Evolutionary conservation across 2,888 invertebrate genomes (phyloP), one percentile per base, ranked within the genome.

Genomic region (Nysson spinosus): DNA sequence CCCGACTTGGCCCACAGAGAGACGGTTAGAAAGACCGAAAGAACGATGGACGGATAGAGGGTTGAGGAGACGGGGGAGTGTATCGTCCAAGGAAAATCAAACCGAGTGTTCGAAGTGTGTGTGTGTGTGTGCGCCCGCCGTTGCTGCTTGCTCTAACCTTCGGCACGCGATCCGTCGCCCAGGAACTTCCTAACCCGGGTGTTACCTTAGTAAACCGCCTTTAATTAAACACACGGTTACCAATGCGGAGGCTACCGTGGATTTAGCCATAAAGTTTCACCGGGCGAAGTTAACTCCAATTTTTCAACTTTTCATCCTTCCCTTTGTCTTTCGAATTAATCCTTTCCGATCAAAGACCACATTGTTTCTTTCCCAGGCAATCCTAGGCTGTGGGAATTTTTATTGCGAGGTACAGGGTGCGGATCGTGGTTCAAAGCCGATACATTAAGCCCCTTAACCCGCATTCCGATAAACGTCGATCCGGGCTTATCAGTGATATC

Each of bases 121-220:
- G n/a, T n/a, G n/a, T n/a, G n/a, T n/a, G n/a, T n/a, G n/a, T n/a
- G n/a, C n/a, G n/a, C n/a, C n/a, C n/a, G n/a, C n/a, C n/a, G n/a
- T n/a, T n/a, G n/a, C n/a, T n/a, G 78, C 77, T 81, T 79, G 81
- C 83, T 79, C 81, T 81, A 83, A 82, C 81, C 80, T 83, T 83
- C 75, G 80, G 78, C 83, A 85, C 84, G 85, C 85, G 83, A 85
- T 82, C 70, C 69, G 0, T 46, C 63, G 50, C 54, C n/a, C n/a
- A n/a, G n/a, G n/a, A n/a, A n/a, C n/a, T n/a, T n/a, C n/a, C n/a
- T n/a, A n/a, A n/a, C n/a, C n/a, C n/a, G n/a, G n/a, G n/a, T n/a
- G n/a, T n/a, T n/a, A n/a, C n/a, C n/a, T n/a, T n/a, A n/a, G n/a
- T n/a, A n/a, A n/a, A n/a, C n/a, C n/a, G n/a, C n/a, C n/a, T n/a